Conservation (phyloP, 2,797 vertebrate genomes). For the Loriculus beryllinus region DNA sequence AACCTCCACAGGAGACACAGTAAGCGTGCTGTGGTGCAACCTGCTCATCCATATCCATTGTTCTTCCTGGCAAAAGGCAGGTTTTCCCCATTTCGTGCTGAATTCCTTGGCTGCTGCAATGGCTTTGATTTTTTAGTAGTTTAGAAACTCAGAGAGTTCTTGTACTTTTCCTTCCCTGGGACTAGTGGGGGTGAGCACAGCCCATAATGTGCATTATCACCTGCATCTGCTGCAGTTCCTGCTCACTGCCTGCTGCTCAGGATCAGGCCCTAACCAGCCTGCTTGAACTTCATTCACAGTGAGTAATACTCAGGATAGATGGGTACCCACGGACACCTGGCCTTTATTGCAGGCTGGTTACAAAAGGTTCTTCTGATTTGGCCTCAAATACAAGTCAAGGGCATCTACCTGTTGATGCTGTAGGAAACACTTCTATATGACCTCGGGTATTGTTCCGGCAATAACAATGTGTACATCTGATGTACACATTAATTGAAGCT, state of each 20-base stretch:
- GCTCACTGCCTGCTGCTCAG: neutral
- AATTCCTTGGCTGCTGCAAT: neutral
- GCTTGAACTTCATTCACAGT: neutral
- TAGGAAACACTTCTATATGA: neutral
- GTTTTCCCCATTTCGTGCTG: fast-evolving
- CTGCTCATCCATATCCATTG: fast-evolving
- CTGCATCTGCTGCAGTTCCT: neutral
- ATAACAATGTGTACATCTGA: neutral
- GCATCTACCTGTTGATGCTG: neutral
- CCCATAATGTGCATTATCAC: neutral
- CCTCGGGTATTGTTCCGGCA: neutral
- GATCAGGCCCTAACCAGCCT: neutral
- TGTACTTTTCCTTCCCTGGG: neutral
- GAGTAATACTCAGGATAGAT: neutral
- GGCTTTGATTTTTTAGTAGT: neutral
- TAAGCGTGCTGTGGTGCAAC: neutral
- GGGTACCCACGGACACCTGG: fast-evolving
- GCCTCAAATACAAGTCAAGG: neutral
- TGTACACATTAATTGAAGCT: fast-evolving
- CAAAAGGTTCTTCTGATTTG: neutral
- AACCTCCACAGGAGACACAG: neutral
- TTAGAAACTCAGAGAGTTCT: neutral
- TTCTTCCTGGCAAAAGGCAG: neutral
- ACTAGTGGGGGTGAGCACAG: fast-evolving
- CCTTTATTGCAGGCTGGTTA: neutral